These are phyloP conservation scores for Neodon shergylaensis DNA, from an alignment of 2,113 vertebrate genomes.

Conservation along the genomic window DNA sequence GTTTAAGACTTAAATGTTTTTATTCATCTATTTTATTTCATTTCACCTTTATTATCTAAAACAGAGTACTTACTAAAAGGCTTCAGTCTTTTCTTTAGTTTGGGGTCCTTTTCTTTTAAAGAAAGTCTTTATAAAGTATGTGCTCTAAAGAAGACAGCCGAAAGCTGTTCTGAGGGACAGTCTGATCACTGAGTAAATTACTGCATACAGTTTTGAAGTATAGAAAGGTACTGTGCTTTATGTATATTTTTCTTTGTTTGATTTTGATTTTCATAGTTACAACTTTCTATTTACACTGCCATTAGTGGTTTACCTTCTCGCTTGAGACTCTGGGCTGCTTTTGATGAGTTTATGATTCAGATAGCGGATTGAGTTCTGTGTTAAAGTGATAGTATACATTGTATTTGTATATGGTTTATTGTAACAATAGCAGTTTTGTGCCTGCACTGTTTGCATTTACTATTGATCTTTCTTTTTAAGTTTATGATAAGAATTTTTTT, in stretches of 20 bases:
- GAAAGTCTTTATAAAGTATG: background rate
- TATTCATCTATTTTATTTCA: background rate
- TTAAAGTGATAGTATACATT: constrained; percentile 26
- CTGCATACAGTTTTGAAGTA: background rate
- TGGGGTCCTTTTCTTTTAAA: background rate
- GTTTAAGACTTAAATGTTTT: background rate
- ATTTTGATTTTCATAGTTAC: constrained; percentile 47
- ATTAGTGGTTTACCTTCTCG: constrained; percentile 25
- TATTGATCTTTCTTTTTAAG: background rate
- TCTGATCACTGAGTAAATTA: constrained; percentile 25
- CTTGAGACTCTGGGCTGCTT: constrained; percentile 9
- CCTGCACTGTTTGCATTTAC: background rate
- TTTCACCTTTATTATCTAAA: constrained; percentile 35
- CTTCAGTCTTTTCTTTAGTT: background rate
- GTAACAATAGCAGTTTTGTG: constrained; percentile 15
- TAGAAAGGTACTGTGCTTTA: constrained; percentile 2
- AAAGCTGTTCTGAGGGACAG: background rate
- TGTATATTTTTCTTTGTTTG: constrained; percentile 46
- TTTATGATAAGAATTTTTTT: constrained; percentile 48
- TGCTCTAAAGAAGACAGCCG: background rate
- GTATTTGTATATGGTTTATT: constrained; percentile 33
- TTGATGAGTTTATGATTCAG: constrained; percentile 30
- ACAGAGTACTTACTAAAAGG: background rate
- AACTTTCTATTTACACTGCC: background rate
- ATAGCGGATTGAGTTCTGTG: background rate